These are phyloP conservation scores for Elmis aenea DNA, from an alignment of 2,888 invertebrate species.

Conservation along the genomic window DNA sequence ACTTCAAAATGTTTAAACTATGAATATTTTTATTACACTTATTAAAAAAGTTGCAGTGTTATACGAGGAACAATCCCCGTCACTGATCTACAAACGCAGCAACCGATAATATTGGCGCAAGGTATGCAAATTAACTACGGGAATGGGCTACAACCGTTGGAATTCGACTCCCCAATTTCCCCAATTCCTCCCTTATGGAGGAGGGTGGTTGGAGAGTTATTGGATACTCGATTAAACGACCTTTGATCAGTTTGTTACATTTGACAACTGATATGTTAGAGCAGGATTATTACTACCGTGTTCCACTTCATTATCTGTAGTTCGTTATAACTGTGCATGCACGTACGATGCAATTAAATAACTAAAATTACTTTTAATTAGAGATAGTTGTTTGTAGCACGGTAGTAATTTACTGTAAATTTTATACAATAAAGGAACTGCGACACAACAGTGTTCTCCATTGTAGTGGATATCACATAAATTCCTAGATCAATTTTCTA, in stretches of 20 bases:
- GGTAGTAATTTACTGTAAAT: too few relatives aligned
- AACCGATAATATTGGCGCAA: constrained; percentile 33
- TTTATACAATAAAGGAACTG: too few relatives aligned
- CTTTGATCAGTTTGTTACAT: constrained; percentile 31
- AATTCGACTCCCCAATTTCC: constrained; percentile 28
- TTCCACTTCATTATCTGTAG: constrained; percentile 27
- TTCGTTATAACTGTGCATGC: not conserved
- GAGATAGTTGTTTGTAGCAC: too few relatives aligned
- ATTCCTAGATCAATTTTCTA: too few relatives aligned
- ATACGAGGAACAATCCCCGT: too few relatives aligned
- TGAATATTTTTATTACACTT: too few relatives aligned
- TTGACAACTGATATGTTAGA: constrained; percentile 31
- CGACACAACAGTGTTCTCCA: too few relatives aligned
- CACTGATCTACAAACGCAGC: too few relatives aligned
- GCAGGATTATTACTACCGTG: constrained; percentile 23
- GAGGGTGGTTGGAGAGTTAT: constrained; percentile 26
- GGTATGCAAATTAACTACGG: constrained; percentile 35
- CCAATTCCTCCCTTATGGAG: constrained; percentile 14
- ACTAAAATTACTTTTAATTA: too few relatives aligned
- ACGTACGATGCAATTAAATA: not conserved
- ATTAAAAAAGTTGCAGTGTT: too few relatives aligned
- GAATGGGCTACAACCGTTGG: constrained; percentile 29
- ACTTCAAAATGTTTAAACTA: too few relatives aligned
- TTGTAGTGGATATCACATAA: too few relatives aligned
- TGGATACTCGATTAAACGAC: constrained; percentile 31